phyloP scores from a whole-genome alignment of 2,888 invertebrate genomes.

The Hecatera dysodea region DNA sequence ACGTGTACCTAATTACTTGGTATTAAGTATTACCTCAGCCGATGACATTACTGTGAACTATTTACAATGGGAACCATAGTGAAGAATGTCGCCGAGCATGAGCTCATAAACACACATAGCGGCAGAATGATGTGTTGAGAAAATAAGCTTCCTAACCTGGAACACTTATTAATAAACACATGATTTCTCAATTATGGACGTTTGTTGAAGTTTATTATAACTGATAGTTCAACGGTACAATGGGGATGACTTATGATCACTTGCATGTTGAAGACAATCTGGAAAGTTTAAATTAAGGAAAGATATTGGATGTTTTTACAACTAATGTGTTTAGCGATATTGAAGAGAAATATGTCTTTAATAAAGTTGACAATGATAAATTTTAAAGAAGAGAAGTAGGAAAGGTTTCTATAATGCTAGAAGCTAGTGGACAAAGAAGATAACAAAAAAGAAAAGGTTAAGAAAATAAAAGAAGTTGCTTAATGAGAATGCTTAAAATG shows the following conservation, averaged over 20 bases:
- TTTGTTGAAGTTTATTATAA: constrained; percentile 9
- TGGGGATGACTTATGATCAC: not conserved
- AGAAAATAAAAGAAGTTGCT: not conserved
- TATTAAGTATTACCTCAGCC: constrained; percentile 46
- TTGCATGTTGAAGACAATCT: not conserved
- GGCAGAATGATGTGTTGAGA: constrained; percentile 48
- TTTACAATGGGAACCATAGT: constrained; percentile 66
- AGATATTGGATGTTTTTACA: not conserved
- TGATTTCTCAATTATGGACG: constrained; percentile 6
- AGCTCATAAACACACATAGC: constrained; percentile 55
- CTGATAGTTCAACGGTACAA: not conserved
- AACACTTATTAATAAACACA: constrained; percentile 25
- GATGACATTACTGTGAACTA: constrained; percentile 62
- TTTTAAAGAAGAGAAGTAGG: not conserved
- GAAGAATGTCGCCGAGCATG: constrained; percentile 64
- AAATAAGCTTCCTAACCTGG: constrained; percentile 32
- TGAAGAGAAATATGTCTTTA: not conserved
- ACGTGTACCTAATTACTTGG: constrained; percentile 52
- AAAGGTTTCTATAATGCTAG: not conserved
- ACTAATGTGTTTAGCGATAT: not conserved
- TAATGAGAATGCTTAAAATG: not conserved
- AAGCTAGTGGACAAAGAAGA: not conserved
- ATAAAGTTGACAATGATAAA: not conserved
- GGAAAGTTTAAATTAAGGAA: not conserved
- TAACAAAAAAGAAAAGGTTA: too few relatives aligned